These are phyloP conservation scores for Pentamera pediparva DNA, from an alignment of 53 echinoderm and acorn worm genomes.

Conservation along the genomic window DNA sequence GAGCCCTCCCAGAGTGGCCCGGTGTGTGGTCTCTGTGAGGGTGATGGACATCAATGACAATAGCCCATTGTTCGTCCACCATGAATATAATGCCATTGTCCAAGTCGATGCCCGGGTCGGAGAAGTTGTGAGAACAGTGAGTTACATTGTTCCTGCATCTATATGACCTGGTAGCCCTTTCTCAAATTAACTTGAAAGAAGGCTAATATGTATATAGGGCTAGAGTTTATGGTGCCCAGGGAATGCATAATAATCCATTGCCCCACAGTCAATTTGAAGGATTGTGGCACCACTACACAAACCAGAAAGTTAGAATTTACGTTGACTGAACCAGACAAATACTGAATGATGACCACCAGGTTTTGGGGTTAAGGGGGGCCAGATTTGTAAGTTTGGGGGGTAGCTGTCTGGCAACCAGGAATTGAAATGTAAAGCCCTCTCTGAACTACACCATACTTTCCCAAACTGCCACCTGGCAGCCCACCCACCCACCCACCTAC, in stretches of 20 bases:
- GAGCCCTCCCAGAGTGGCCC: conserved; percentile 58
- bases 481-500: background rate
- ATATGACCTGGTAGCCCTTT: background rate
- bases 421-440: background rate
- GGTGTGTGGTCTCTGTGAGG: conserved; percentile 74
- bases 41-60: conserved; percentile 90
- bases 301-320: no score
- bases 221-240: no score
- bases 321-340: no score
- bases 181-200: background rate
- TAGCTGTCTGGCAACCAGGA: no score
- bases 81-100: conserved; percentile 86
- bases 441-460: background rate
- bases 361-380: no score
- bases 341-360: no score
- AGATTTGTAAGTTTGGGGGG: no score
- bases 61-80: conserved; percentile 82
- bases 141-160: background rate
- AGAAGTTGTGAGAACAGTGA: conserved; percentile 57
- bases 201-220: no score
- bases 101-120: conserved; percentile 92
- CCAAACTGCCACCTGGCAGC: background rate
- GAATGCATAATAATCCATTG: no score
- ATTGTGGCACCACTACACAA: no score
- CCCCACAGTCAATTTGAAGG: no score